These are phyloP conservation scores for Trichechus manatus DNA, from an alignment of 2,113 vertebrate species.

Conservation along the genomic window DNA sequence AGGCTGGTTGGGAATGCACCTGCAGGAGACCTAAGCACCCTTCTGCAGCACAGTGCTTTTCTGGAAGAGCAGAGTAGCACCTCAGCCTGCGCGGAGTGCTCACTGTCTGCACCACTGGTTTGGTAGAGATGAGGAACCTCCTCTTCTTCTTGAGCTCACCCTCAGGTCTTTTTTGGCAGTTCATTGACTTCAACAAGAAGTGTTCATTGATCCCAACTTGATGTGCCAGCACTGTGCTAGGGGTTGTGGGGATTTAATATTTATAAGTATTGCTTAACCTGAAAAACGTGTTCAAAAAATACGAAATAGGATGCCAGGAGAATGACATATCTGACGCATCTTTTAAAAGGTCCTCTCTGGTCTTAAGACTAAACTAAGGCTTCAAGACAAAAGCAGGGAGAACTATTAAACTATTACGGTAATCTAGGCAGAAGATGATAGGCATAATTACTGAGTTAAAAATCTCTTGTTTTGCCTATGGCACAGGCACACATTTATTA, in stretches of 20 bases:
- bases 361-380: conserved; percentile 6
- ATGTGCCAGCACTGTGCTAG: not conserved
- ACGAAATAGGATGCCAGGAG: not conserved
- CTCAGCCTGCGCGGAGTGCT: not conserved
- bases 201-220: conserved; percentile 20
- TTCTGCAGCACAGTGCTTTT: not conserved
- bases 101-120: not conserved
- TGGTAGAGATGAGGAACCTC: not conserved
- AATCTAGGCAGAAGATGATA: not conserved
- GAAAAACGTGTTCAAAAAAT: not conserved
- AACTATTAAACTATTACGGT: not conserved
- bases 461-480: not conserved
- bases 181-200: conserved; percentile 48
- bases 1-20: not conserved
- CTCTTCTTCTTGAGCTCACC: conserved; percentile 18
- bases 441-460: not conserved
- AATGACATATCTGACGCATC: not conserved
- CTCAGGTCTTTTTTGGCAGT: conserved; percentile 32
- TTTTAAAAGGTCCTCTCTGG: conserved; percentile 5
- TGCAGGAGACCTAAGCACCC: not conserved
- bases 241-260: conserved; percentile 41
- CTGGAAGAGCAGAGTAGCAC: not conserved
- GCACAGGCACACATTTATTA: not conserved
- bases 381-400: not conserved
- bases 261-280: conserved; percentile 14